phyloP scores from a whole-genome alignment of 2,797 vertebrate species.

The Melanotaenia maccullochi region DNA sequence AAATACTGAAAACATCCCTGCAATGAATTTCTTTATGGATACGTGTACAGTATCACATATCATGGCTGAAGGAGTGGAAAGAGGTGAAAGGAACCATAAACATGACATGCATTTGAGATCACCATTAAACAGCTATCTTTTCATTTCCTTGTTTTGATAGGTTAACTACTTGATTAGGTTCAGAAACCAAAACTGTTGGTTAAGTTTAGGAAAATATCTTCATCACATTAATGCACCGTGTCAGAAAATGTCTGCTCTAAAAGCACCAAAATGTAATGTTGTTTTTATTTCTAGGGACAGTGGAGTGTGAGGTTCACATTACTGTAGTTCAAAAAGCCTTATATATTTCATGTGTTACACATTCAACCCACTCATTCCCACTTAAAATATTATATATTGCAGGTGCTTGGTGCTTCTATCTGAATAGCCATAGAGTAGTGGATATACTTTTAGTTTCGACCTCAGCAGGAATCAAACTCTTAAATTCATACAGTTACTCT shows the following conservation, averaged over 20 bases:
- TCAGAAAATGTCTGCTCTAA: conserved; percentile 1
- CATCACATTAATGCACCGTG: background rate
- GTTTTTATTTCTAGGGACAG: conserved; percentile 45
- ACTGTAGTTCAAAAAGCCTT: conserved; percentile 49
- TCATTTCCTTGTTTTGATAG: background rate
- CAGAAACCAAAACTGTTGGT: background rate
- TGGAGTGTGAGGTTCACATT: conserved; percentile 32
- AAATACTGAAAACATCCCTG: background rate
- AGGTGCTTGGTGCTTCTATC: conserved; percentile 54
- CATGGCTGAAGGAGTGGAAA: background rate
- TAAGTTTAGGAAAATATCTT: background rate
- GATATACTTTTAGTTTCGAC: conserved; percentile 62
- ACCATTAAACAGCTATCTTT: too few species aligned
- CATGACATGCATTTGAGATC: background rate
- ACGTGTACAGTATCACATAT: background rate
- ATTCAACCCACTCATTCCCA: conserved; percentile 66
- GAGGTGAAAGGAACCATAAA: background rate
- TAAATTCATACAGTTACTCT: conserved; percentile 47
- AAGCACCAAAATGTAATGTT: conserved; percentile 28
- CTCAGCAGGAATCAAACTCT: conserved; percentile 62
- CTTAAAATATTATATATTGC: conserved; percentile 55
- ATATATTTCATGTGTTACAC: conserved; percentile 46
- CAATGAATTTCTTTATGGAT: background rate
- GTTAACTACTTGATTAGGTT: background rate
- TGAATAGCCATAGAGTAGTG: conserved; percentile 57